Conservation (phyloP, 2,888 invertebrate genomes). For the Lomographa bimaculata region DNA sequence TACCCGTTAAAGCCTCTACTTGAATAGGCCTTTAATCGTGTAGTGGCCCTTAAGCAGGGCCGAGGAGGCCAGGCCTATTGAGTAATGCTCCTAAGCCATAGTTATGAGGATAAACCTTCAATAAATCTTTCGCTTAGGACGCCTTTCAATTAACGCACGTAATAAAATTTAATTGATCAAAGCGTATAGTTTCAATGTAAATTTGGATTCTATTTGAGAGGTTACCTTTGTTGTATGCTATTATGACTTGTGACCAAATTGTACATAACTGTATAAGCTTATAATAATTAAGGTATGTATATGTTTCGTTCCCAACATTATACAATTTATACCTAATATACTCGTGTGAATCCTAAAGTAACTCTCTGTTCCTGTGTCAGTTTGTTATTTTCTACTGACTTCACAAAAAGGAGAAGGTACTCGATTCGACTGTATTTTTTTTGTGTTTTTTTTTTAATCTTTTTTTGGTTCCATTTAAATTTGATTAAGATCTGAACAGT, state of each 20-base stretch:
- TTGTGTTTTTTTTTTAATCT: too few relatives aligned
- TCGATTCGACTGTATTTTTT: too few relatives aligned
- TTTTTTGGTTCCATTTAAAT: too few relatives aligned
- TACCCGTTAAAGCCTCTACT: conserved; percentile 33
- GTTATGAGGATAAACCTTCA: conserved; percentile 80
- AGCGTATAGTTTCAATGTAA: conserved; percentile 62
- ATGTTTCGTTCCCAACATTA: too few relatives aligned
- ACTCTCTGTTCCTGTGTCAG: too few relatives aligned
- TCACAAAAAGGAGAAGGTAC: too few relatives aligned
- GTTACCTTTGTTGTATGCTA: conserved; percentile 32
- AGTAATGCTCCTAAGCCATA: conserved; percentile 70
- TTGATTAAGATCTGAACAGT: too few relatives aligned
- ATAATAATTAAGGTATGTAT: too few relatives aligned
- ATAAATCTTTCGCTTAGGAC: conserved; percentile 79
- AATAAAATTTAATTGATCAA: conserved; percentile 81
- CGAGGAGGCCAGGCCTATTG: conserved; percentile 54
- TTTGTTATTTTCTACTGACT: too few relatives aligned
- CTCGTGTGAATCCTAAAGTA: too few relatives aligned
- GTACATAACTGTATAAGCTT: too few relatives aligned
- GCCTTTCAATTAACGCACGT: conserved; percentile 75
- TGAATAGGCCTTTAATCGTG: conserved; percentile 50
- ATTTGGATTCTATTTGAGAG: conserved; percentile 48
- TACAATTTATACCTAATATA: too few relatives aligned
- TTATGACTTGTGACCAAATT: conserved; percentile 1
- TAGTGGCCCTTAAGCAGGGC: conserved; percentile 43